Percentiles rank a stretch among this genome's conserved stretches.
These are phyloP conservation scores for Drepana falcataria DNA, from an alignment of 2,888 invertebrate genomes.

Conservation along the genomic window DNA sequence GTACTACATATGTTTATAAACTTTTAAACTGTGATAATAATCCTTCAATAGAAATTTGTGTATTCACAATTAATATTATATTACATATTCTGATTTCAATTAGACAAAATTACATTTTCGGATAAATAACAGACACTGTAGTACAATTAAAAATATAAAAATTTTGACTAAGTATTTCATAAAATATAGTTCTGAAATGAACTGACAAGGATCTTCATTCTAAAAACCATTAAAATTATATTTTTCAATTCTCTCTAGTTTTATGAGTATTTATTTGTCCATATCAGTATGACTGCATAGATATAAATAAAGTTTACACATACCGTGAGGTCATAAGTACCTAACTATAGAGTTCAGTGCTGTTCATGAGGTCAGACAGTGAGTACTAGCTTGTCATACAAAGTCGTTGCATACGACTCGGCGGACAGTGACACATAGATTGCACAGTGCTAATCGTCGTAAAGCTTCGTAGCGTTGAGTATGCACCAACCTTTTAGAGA, in stretches of 20 bases:
- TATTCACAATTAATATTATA: too few species aligned
- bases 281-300: slow-evolving; percentile 20
- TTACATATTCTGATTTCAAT: too few species aligned
- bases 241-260: neutral
- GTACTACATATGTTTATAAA: neutral
- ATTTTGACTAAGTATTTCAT: neutral
- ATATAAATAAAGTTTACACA: slow-evolving; percentile 20
- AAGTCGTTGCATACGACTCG: slow-evolving; percentile 8
- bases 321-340: slow-evolving; percentile 20
- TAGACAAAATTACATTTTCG: too few species aligned
- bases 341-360: slow-evolving; percentile 11
- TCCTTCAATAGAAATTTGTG: too few species aligned
- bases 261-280: slow-evolving; percentile 10
- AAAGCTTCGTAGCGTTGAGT: neutral
- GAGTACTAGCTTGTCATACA: slow-evolving; percentile 9
- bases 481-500: neutral
- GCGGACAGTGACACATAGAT: neutral
- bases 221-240: too few species aligned
- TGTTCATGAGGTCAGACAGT: slow-evolving; percentile 23
- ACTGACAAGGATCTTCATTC: too few species aligned
- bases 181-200: neutral
- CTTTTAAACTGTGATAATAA: too few species aligned
- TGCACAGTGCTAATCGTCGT: neutral
- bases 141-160: too few species aligned
- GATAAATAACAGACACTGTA: too few species aligned